phyloP scores from a whole-genome alignment of 1,140 invertebrate species.

The Drosophila ficusphila region DNA sequence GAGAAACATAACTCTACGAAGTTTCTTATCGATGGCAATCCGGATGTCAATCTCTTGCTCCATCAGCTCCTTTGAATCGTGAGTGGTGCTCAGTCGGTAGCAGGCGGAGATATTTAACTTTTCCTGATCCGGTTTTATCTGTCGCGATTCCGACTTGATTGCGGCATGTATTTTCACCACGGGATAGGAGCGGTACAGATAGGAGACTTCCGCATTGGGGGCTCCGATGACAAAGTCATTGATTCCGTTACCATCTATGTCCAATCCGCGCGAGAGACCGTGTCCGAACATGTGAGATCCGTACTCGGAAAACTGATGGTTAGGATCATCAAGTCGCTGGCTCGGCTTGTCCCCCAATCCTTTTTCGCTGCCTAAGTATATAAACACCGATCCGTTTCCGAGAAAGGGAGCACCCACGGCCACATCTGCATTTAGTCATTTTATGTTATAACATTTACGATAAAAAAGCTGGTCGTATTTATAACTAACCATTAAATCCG shows the following conservation, averaged over 20 bases:
- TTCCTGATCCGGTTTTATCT: slow-evolving; percentile 85
- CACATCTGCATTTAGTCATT: too few species aligned
- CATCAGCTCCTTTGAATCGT: slow-evolving; percentile 30
- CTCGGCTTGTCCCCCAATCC: slow-evolving; percentile 85
- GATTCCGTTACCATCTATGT: slow-evolving; percentile 88
- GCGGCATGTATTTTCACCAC: slow-evolving; percentile 85
- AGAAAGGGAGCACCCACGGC: slow-evolving; percentile 89
- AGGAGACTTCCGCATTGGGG: slow-evolving; percentile 85
- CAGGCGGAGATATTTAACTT: slow-evolving; percentile 85
- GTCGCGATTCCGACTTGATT: slow-evolving; percentile 84
- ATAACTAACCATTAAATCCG: slow-evolving; percentile 86
- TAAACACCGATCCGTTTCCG: slow-evolving; percentile 87
- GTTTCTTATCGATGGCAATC: slow-evolving; percentile 63
- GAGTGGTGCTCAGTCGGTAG: slow-evolving; percentile 66
- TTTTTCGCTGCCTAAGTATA: slow-evolving; percentile 86
- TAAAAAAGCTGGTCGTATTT: too few species aligned
- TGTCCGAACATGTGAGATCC: slow-evolving; percentile 85
- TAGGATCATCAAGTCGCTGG: slow-evolving; percentile 84
- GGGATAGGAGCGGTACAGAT: slow-evolving; percentile 86
- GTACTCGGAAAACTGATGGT: slow-evolving; percentile 54
- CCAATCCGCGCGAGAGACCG: slow-evolving; percentile 87
- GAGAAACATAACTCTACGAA: slow-evolving; percentile 59
- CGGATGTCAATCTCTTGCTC: slow-evolving; percentile 58
- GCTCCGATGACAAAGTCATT: slow-evolving; percentile 88
- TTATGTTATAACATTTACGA: too few species aligned